Conservation (phyloP, 2,113 vertebrate species). For the Ciconia maguari region DNA sequence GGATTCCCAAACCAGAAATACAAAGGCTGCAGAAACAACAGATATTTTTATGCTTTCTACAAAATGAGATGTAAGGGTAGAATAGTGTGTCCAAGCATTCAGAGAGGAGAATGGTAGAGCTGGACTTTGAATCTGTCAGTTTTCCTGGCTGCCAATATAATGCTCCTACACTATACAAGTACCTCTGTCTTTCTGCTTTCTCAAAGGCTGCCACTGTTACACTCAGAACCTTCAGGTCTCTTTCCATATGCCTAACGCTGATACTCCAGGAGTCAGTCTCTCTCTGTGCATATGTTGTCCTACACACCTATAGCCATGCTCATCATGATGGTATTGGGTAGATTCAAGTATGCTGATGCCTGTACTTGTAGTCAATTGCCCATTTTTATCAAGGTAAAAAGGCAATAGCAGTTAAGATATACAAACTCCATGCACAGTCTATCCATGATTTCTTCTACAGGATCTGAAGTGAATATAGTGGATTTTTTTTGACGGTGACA, state of each 20-base stretch:
- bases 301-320: neutral
- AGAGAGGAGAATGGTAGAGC: neutral
- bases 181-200: neutral
- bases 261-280: neutral
- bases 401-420: neutral
- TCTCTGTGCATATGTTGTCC: neutral
- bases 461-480: neutral
- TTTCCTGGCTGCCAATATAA: neutral
- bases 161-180: neutral
- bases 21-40: neutral
- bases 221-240: neutral
- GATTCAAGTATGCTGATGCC: neutral
- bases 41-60: neutral
- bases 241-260: neutral
- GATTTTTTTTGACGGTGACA: neutral
- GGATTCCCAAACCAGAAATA: neutral
- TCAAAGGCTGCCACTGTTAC: neutral
- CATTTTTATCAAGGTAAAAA: neutral
- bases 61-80: neutral
- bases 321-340: neutral
- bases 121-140: neutral
- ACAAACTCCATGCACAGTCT: neutral
- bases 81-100: neutral
- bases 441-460: neutral
- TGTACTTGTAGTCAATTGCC: neutral